Conservation (phyloP, 2,113 vertebrate species). For the Channa maculata region DNA sequence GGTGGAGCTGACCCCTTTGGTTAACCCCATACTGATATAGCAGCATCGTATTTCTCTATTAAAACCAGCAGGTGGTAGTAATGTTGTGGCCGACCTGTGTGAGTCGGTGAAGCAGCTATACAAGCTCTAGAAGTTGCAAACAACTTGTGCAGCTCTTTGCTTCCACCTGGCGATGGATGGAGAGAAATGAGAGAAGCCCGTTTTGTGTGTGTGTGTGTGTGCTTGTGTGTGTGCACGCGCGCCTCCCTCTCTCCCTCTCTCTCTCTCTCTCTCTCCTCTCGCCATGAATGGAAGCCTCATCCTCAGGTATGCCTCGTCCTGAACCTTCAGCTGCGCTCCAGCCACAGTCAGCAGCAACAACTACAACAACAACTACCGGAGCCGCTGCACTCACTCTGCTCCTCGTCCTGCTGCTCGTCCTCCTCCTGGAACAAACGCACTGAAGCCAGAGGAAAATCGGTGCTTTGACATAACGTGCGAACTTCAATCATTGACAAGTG, state of each 20-base stretch:
- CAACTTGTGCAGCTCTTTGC: conserved; percentile 60
- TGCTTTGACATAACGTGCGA: conserved; percentile 22
- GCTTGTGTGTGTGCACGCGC: background rate
- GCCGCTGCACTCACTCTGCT: background rate
- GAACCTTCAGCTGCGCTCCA: conserved; percentile 36
- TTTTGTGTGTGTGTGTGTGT: background rate
- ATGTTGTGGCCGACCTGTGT: too few relatives aligned
- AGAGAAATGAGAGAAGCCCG: conserved; percentile 19
- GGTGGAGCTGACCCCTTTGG: too few relatives aligned
- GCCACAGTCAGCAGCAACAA: conserved; percentile 23
- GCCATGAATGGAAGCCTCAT: conserved; percentile 54
- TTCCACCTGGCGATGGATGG: conserved; percentile 71
- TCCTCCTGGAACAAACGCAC: conserved; percentile 25
- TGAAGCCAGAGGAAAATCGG: background rate
- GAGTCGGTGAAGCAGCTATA: too few relatives aligned
- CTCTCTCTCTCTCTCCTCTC: conserved; percentile 4
- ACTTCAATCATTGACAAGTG: conserved; percentile 46
- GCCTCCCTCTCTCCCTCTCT: conserved; percentile 6
- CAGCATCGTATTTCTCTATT: too few relatives aligned
- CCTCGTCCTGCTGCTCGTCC: background rate
- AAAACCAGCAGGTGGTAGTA: too few relatives aligned
- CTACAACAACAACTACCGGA: background rate
- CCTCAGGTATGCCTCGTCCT: conserved; percentile 61
- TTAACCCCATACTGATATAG: too few relatives aligned
- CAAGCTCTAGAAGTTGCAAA: background rate